phyloP scores from a whole-genome alignment of 2,797 vertebrate genomes.

The Toxotes lorentzi region DNA sequence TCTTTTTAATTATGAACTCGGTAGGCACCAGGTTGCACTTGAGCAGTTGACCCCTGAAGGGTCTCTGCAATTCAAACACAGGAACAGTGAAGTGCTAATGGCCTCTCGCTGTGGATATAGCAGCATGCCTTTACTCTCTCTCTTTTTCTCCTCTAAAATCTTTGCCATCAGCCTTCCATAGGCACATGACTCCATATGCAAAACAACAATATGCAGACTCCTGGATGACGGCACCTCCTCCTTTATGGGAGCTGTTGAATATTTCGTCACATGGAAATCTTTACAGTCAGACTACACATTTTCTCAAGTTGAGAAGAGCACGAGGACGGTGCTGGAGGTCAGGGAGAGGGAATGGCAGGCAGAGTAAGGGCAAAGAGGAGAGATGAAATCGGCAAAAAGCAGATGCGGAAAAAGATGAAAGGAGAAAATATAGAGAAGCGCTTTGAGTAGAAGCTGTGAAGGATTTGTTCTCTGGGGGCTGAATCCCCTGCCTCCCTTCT shows the following conservation, averaged over 20 bases:
- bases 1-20: neutral
- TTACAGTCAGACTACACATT: slow-evolving; percentile 61
- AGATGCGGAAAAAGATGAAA: slow-evolving; percentile 32
- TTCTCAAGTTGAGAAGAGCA: slow-evolving; percentile 42
- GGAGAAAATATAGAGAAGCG: slow-evolving; percentile 29
- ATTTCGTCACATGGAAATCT: slow-evolving; percentile 75
- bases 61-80: slow-evolving; percentile 19
- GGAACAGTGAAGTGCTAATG: slow-evolving; percentile 27
- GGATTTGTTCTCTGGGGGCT: slow-evolving; percentile 49
- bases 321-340: slow-evolving; percentile 42
- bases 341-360: slow-evolving; percentile 16
- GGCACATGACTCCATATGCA: slow-evolving; percentile 7
- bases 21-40: neutral
- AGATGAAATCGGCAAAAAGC: neutral
- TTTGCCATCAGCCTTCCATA: slow-evolving; percentile 15
- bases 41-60: slow-evolving; percentile 14
- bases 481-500: slow-evolving; percentile 27
- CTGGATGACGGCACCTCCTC: slow-evolving; percentile 5
- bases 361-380: neutral
- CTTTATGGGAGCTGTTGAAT: slow-evolving; percentile 72
- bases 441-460: slow-evolving; percentile 49
- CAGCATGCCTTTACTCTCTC: neutral
- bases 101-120: neutral
- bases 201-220: slow-evolving; percentile 26
- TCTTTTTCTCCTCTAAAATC: slow-evolving; percentile 2